A percentile compares a stretch with the other conserved stretches of the same genome.
Conservation (phyloP, 2,888 invertebrate genomes). For the Zygogramma bicolorata region DNA sequence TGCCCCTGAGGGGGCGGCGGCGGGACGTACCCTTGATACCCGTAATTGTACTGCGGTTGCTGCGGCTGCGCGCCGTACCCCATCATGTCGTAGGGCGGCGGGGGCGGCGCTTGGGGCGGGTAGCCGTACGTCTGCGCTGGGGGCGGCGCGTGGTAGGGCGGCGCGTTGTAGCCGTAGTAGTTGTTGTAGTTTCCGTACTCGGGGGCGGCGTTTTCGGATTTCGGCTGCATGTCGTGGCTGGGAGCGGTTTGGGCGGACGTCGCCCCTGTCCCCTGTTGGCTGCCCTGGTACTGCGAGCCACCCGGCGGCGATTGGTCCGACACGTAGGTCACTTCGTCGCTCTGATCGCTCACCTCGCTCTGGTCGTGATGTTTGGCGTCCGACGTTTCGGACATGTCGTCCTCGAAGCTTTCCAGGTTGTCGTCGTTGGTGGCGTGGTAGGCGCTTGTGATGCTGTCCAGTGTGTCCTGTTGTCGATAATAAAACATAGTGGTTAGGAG, state of each 20-base stretch:
- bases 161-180: constrained; percentile 56
- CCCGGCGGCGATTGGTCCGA: constrained; percentile 57
- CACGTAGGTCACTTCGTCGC: constrained; percentile 59
- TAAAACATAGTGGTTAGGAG: constrained; percentile 9
- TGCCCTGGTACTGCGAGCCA: constrained; percentile 31
- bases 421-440: constrained; percentile 57
- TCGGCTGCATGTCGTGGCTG: constrained; percentile 26
- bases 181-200: constrained; percentile 44
- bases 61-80: constrained; percentile 57
- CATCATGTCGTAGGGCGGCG: constrained; percentile 62
- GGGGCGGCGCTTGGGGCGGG: constrained; percentile 59
- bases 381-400: constrained; percentile 50
- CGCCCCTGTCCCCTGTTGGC: too few species aligned
- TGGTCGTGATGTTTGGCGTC: constrained; percentile 47
- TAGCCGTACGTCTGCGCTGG: constrained; percentile 59
- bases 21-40: constrained; percentile 61
- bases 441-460: constrained; percentile 64
- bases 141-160: constrained; percentile 53
- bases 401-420: constrained; percentile 49
- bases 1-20: constrained; percentile 51
- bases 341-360: constrained; percentile 57
- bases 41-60: constrained; percentile 55
- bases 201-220: constrained; percentile 37
- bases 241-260: constrained; percentile 45
- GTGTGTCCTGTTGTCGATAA: constrained; percentile 58